phyloP scores from a whole-genome alignment of 2,113 vertebrate genomes.

The Etia nguti region DNA sequence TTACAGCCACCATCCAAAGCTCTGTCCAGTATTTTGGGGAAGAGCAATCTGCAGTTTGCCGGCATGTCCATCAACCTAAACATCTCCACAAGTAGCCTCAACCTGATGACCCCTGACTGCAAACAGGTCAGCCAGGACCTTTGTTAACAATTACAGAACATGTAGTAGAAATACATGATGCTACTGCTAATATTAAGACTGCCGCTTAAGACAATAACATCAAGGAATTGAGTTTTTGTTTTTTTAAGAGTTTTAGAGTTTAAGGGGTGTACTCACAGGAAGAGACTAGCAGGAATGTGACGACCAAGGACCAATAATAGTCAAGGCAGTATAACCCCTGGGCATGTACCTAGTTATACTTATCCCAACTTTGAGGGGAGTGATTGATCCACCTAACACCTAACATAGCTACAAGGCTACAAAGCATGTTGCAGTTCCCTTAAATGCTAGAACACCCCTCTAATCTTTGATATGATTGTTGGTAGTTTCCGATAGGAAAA shows the following conservation, averaged over 20 bases:
- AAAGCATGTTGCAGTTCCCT: background rate
- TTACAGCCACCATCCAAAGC: constrained; percentile 89
- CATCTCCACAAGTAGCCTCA: constrained; percentile 96
- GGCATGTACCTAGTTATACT: background rate
- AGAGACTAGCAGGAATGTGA: background rate
- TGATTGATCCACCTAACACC: background rate
- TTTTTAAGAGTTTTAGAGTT: background rate
- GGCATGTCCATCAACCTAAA: constrained; percentile 95
- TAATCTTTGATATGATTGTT: background rate
- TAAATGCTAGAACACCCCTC: background rate
- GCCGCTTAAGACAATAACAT: background rate
- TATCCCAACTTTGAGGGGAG: background rate
- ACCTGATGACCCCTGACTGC: constrained; percentile 91
- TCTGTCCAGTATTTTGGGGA: constrained; percentile 91
- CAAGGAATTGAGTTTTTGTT: background rate
- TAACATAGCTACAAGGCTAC: background rate
- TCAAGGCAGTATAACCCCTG: background rate
- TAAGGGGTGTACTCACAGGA: background rate
- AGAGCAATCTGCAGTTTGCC: constrained; percentile 97
- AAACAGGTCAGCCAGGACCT: constrained; percentile 82
- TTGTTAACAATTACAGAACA: background rate
- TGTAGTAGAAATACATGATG: background rate
- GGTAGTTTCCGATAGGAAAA: background rate
- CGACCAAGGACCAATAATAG: background rate
- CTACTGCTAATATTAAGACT: background rate